These are phyloP conservation scores for Pollenia labialis DNA, from an alignment of 2,888 invertebrate species.

Conservation along the genomic window DNA sequence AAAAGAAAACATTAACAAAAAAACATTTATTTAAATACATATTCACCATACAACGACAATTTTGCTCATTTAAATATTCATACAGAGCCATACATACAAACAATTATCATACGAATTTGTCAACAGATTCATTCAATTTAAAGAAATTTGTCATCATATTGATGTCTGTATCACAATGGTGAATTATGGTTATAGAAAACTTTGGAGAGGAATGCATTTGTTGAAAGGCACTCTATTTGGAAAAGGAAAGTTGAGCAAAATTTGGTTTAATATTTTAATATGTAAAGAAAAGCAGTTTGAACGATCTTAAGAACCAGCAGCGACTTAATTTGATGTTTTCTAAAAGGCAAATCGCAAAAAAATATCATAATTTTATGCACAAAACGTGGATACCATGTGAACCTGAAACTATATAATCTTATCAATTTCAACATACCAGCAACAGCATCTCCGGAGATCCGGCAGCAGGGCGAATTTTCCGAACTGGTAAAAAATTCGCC, in stretches of 20 bases:
- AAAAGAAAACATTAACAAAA: neutral
- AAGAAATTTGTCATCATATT: constrained; percentile 53
- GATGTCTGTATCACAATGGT: constrained; percentile 17
- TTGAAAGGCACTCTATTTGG: neutral
- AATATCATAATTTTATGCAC: no score
- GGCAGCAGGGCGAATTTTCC: no score
- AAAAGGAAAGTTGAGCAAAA: neutral
- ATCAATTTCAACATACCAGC: no score
- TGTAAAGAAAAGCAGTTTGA: no score
- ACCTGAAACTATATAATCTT: no score
- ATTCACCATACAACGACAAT: neutral
- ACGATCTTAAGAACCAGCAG: no score
- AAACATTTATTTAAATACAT: constrained; percentile 2
- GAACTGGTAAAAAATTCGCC: no score
- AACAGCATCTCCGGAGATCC: no score
- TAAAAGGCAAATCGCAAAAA: no score
- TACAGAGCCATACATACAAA: constrained; percentile 4
- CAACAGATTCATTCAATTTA: constrained; percentile 35
- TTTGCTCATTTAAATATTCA: constrained; percentile 17
- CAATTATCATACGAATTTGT: constrained; percentile 45
- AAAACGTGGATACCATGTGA: no score
- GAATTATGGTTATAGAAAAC: neutral
- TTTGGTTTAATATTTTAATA: neutral
- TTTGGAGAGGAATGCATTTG: neutral
- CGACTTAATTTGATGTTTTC: no score